Base-by-base conservation (phyloP, 2,797 vertebrate genomes). In the Acanthurus tractus region DNA sequence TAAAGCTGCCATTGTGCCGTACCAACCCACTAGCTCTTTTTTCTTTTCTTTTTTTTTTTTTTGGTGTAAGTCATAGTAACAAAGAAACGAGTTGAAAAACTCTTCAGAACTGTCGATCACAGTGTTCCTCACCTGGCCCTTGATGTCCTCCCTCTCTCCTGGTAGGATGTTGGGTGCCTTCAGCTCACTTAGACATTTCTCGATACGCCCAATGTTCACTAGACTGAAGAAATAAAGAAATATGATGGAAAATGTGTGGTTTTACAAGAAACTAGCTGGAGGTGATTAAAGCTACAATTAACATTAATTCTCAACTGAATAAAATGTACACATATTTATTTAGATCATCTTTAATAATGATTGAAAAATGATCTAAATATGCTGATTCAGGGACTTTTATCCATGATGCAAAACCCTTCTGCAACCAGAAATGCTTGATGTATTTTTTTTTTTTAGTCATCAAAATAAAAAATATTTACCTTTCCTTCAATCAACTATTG, bases 61-160 rank as follows among this genome's bases (percentile, higher is more conserved):
- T 82, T 66, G 57, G 56, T 22, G 18, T 49, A 69, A 86, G 53
- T 78, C 22, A 77, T 36, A 76, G 79, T 70, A 66, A 79, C 49
- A 10, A 42, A 34, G 55, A 53, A 42, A 36, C 68, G 61, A 54
- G 6, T 49, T 56, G 12, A 61, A 65, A 61, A 81, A 63, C 36
- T 82, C 40, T 56, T 87, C 22, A 66, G 67, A 83, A 76, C 55
- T 67, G 56, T 80, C 65, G 53, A 58, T 81, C 55, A 64, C 22
- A 49, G 59, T 45, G 70, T 73, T 81, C 42, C 92, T 92, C 77
- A 98, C 98, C 96, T 99, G 98, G 79, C 93, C 95, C 92, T 95
- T 96, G 61, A 93, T 87, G 56, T 96, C 92, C 76, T 96, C 95
- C 49, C 34, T 79, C 36, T 94, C 93, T 87, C 88, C 92, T 2